These are phyloP conservation scores for Drosophila parabipectinata DNA, from an alignment of 1,140 invertebrate species.

Conservation along the genomic window DNA sequence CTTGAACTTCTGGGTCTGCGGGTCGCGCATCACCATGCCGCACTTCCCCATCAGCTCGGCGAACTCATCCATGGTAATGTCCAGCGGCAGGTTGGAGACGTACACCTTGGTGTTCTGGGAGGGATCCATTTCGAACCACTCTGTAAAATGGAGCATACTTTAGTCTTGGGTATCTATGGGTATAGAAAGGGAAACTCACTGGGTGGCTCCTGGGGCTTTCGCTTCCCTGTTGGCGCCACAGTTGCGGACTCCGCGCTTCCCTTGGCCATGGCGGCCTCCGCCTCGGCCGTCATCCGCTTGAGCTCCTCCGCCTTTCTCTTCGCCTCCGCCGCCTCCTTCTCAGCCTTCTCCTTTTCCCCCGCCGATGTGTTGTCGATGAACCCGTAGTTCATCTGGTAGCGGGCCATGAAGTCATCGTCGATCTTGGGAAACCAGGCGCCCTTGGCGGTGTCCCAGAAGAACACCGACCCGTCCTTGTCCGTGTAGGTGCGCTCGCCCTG, in stretches of 20 bases:
- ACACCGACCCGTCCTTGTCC: slow-evolving; percentile 95
- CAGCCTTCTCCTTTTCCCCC: slow-evolving; percentile 61
- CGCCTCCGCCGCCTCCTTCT: slow-evolving; percentile 60
- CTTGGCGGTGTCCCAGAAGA: slow-evolving; percentile 95
- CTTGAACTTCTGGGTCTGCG: slow-evolving; percentile 93
- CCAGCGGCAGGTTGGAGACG: slow-evolving; percentile 95
- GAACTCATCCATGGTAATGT: slow-evolving; percentile 95
- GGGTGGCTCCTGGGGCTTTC: slow-evolving; percentile 84
- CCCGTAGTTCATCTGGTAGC: slow-evolving; percentile 98
- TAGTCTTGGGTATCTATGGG: no score
- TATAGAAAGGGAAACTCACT: slow-evolving; percentile 50
- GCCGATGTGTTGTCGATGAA: slow-evolving; percentile 87
- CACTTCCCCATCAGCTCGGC: slow-evolving; percentile 97
- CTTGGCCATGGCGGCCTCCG: slow-evolving; percentile 73
- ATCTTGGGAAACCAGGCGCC: slow-evolving; percentile 98
- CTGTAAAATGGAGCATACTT: slow-evolving; percentile 46
- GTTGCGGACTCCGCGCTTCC: slow-evolving; percentile 30
- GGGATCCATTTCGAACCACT: slow-evolving; percentile 97
- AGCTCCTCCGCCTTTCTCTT: slow-evolving; percentile 70
- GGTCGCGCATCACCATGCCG: slow-evolving; percentile 97
- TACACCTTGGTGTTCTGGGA: slow-evolving; percentile 98
- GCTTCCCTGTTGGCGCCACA: slow-evolving; percentile 59
- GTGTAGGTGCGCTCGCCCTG: slow-evolving; percentile 92
- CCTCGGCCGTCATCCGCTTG: slow-evolving; percentile 72
- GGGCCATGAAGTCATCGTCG: slow-evolving; percentile 98